Conservation (phyloP, 2,888 invertebrate species). For the Amphimallon solstitiale region DNA sequence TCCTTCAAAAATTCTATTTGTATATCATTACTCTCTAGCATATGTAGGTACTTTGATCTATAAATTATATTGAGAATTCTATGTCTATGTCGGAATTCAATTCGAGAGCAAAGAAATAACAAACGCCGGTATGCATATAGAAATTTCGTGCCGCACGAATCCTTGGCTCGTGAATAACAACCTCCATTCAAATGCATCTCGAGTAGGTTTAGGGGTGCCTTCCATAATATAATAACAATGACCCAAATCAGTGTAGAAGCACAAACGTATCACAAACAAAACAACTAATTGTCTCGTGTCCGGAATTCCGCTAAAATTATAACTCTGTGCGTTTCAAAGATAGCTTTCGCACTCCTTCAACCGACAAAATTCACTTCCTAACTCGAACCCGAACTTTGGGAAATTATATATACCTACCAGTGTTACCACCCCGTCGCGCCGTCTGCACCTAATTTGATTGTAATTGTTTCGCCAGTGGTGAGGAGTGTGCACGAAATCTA, state of each 20-base stretch:
- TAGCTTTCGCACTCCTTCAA: slow-evolving; percentile 10
- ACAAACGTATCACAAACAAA: slow-evolving; percentile 28
- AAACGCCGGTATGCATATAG: too few relatives aligned
- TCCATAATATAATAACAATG: slow-evolving; percentile 27
- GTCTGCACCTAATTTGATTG: slow-evolving; percentile 14
- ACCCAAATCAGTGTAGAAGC: slow-evolving; percentile 21
- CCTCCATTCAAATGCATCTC: slow-evolving; percentile 19
- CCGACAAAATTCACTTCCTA: not conserved
- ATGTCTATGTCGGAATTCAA: too few relatives aligned
- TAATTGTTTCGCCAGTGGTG: not conserved
- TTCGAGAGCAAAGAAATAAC: too few relatives aligned
- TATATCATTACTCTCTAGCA: too few relatives aligned
- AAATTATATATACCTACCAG: too few relatives aligned
- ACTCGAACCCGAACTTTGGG: slow-evolving; percentile 7
- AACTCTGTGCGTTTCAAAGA: slow-evolving; percentile 14
- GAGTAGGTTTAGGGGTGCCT: not conserved
- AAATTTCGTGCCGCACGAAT: too few relatives aligned
- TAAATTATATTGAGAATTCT: too few relatives aligned
- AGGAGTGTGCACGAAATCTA: too few relatives aligned
- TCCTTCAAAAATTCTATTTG: too few relatives aligned
- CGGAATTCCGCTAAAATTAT: slow-evolving; percentile 18
- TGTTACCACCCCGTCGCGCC: too few relatives aligned
- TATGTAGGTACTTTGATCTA: too few relatives aligned
- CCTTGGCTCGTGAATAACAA: too few relatives aligned
- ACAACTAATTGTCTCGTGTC: slow-evolving; percentile 27